Evolutionary conservation across 92 coral and sea anemone genomes (phyloP), one percentile per base, ranked within the genome.

Genomic region (Porites cylindrica): DNA sequence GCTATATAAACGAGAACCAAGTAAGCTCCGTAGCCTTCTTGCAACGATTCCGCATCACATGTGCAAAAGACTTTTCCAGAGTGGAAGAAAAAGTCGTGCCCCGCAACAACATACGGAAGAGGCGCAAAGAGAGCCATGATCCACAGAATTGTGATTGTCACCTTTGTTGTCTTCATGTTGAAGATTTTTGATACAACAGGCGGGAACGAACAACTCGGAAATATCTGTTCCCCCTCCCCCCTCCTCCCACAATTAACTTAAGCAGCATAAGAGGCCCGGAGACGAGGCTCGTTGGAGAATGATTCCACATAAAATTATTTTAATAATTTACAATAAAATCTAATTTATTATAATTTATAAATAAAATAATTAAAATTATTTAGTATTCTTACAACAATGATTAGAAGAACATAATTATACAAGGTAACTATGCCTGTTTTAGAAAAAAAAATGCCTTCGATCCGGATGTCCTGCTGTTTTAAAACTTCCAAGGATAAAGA

Each of bases 31-130:
- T 91, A 93, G 6, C 94, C 94, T 1, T 66, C 12, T 32, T 86
- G 51, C 17, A 93, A 87, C 56, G 86, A 88, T 47, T 87, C 93
- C 2, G 72, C n/a, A 89, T 93, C 70, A 75, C 85, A 91, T 29
- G 92, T 85, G 24, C 94, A 93, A 72, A 93, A 91, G 0, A 71
- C 91, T 68, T 93, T 93, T n/a, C 94, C 96, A 17, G 94, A 75
- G 83, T 91, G 96, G 51, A 93, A 93, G 80, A 85, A 51, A 75
- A 91, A 93, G 21, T 82, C 80, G 51, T 91, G 88, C 54, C 90
- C 86, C 14, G 90, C 78, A 7, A 76, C 78, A 24, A 91, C 89
- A 59, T 93, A 93, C 4, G 94, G 94, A 16, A 91, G 81, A 19
- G 96, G 94, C 6, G 94, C 92, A 13, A 93, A 78, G 12, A 93